Evolutionary conservation across 1,140 invertebrate genomes (phyloP), one percentile per base, ranked within the genome.

Genomic region (Acromyrmex charruanus): DNA sequence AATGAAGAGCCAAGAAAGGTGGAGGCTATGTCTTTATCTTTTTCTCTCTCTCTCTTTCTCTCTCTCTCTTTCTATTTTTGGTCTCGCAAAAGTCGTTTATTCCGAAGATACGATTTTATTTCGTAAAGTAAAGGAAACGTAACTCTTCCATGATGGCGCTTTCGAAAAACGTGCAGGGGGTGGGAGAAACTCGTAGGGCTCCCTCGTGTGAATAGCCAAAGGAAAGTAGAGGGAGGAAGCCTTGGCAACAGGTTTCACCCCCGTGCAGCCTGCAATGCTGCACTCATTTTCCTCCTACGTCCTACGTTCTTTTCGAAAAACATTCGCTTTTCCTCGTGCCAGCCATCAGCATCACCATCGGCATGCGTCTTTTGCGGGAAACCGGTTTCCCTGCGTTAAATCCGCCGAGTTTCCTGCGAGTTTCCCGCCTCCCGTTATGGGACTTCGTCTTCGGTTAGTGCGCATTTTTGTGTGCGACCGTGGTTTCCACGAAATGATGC

Each of bases 211-310:
- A 18, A 61, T 51, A 69, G 49, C 14, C 31, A 66, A 59, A 25
- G 69, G 69, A 58, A 77, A 58, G 61, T 25, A 85, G 85, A 58
- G 65, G 51, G 85, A 72, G 51, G 80, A 84, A 80, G 87, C 49
- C 92, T 91, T 93, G 92, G 93, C 93, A 94, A 94, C 93, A 94
- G 93, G 93, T 94, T 94, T 94, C 93, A 94, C 69, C 93, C 89
- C 92, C 89, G 85, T 89, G 79, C 66, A 90, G 85, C 81, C 91
- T 82, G 77, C 86, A 39, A 49, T 12, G 10, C 2, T 84, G 85
- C 89, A 81, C 87, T 88, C 88, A 39, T 88, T 81, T 80, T 75
- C 44, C 69, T 72, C 31, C 28, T 49, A 44, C 49, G 59, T 51
- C n/a, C 18, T 49, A 31, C 86, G 86, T 87, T 91, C 92, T 92